phyloP scores from a whole-genome alignment of 2,113 vertebrate genomes.

The Barbus barbus region DNA sequence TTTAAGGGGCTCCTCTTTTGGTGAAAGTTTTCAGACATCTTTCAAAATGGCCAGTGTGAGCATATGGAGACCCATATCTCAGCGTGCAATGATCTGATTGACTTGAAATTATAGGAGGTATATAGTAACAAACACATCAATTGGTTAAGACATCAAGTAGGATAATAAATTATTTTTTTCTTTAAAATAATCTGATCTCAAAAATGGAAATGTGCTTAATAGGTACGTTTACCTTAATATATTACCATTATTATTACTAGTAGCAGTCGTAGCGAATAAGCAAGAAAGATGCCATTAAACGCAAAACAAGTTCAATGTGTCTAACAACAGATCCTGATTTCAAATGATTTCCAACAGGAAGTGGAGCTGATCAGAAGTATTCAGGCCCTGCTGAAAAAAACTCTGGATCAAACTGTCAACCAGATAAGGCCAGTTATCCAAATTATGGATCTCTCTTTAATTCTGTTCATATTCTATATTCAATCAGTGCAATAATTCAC shows the following conservation, averaged over 20 bases:
- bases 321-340: not conserved
- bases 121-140: no score
- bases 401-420: slow-evolving; percentile 76
- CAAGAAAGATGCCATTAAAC: not conserved
- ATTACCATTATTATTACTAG: not conserved
- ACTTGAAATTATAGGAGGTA: no score
- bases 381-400: slow-evolving; percentile 88
- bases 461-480: no score
- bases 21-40: no score
- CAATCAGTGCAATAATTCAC: not conserved
- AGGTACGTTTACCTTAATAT: not conserved
- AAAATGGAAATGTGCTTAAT: no score
- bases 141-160: no score
- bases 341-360: slow-evolving; percentile 74
- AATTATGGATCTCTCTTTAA: not conserved
- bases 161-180: no score
- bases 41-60: no score
- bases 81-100: no score
- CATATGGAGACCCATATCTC: no score
- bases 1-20: no score
- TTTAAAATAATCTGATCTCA: no score
- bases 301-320: not conserved
- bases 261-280: not conserved
- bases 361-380: slow-evolving; percentile 85
- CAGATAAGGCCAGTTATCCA: slow-evolving; percentile 83